Conservation (phyloP, 1,140 invertebrate genomes). For the Atta colombica region DNA sequence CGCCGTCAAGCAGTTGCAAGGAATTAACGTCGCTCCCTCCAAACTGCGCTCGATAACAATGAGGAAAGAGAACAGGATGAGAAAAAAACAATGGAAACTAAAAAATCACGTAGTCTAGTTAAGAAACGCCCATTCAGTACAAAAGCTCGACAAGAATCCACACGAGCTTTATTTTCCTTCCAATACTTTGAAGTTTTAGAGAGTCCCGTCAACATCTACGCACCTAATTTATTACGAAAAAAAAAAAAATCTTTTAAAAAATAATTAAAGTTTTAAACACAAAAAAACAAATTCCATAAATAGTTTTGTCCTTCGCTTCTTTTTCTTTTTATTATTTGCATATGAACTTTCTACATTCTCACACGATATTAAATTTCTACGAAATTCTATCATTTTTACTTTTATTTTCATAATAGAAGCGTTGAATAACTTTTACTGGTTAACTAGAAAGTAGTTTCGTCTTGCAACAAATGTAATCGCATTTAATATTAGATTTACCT, state of each 20-base stretch:
- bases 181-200: constrained; percentile 28
- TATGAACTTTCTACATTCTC: neutral
- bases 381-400: neutral
- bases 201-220: constrained; percentile 18
- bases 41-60: constrained; percentile 28
- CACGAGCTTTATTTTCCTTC: constrained; percentile 42
- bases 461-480: constrained; percentile 8
- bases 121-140: constrained; percentile 54
- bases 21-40: constrained; percentile 62
- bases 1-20: constrained; percentile 39
- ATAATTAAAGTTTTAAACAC: constrained; percentile 22
- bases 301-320: constrained; percentile 11
- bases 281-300: constrained; percentile 26
- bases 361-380: neutral
- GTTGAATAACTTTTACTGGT: neutral
- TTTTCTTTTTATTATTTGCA: neutral
- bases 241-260: constrained; percentile 5
- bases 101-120: constrained; percentile 55
- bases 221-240: constrained; percentile 29
- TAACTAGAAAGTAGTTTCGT: neutral
- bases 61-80: neutral
- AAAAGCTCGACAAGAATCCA: constrained; percentile 22
- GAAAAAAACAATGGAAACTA: constrained; percentile 63
- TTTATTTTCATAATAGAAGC: neutral
- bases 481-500: constrained; percentile 27